Evolutionary conservation across 2,113 vertebrate species (phyloP).

Genomic region (Pachyramphus minor): DNA sequence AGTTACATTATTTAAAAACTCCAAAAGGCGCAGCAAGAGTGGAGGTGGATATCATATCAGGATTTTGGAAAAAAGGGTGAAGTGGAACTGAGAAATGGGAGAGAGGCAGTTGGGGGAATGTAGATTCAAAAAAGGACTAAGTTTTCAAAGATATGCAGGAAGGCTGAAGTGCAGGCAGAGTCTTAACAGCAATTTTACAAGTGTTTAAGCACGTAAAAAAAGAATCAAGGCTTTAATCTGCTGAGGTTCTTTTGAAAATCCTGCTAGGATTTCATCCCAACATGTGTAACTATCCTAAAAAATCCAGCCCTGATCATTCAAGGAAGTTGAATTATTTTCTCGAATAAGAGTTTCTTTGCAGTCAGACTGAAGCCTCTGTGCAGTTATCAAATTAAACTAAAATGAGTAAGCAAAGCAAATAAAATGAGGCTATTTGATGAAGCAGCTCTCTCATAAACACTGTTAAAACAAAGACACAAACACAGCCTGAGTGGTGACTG

Average conservation of each 20-base stretch:
- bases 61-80: not conserved
- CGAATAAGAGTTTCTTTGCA: not conserved
- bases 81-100: not conserved
- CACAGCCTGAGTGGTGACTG: not conserved
- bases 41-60: not conserved
- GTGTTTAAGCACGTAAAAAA: constrained; percentile 8
- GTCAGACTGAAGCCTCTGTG: not conserved
- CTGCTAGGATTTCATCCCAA: not conserved
- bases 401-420: not conserved
- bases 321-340: constrained; percentile 20
- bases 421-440: constrained; percentile 10
- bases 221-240: not conserved
- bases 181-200: not conserved
- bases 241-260: not conserved
- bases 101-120: not conserved
- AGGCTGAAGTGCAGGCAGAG: not conserved
- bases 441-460: not conserved
- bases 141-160: not conserved
- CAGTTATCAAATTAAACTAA: constrained; percentile 32
- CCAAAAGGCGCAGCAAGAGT: not conserved
- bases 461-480: not conserved
- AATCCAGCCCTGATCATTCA: not conserved
- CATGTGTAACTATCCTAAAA: not conserved
- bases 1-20: not conserved
- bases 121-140: not conserved